Percentiles rank a stretch among this genome's conserved stretches.
Conservation (phyloP, 1,140 invertebrate species). For the Caenorhabditis elegans region WBcel235 BX284606.5:16739001-16739500, state of each 20-base stretch:
- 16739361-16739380: background rate
- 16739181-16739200: background rate
- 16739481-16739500: background rate
- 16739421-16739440: background rate
- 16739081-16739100: background rate
- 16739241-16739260: background rate
- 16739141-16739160: too few species aligned
- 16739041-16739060: background rate
- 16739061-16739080: too few species aligned
- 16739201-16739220: too few species aligned
- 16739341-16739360: background rate
- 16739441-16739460: background rate
- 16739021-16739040: background rate
- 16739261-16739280: background rate
- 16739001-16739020: background rate
- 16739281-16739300: too few species aligned
- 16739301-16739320: background rate
- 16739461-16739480: background rate
- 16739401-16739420: too few species aligned
- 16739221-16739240: too few species aligned
- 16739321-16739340: background rate
- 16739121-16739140: too few species aligned
- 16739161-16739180: background rate
- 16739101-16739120: background rate
- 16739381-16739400: slow-evolving; percentile 1